Evolutionary conservation across 1,140 invertebrate genomes (phyloP), one percentile per base, ranked within the genome.

Genomic region (Caerostris extrusa): DNA sequence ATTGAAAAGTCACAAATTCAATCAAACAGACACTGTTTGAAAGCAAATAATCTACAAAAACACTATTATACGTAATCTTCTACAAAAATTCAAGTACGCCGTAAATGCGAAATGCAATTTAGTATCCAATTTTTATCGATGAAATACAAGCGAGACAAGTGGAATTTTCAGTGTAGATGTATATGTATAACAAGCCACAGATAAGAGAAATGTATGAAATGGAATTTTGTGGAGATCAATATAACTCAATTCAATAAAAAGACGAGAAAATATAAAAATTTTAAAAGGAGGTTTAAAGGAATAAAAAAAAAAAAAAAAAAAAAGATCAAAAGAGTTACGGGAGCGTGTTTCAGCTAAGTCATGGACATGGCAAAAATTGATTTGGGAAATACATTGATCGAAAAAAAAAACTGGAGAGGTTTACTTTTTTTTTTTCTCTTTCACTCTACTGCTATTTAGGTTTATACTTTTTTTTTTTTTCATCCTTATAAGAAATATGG

Each of bases 351-450:
- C 34, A 50, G 14, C 34, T 34, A 88, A 88, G 53, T 88, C 61
- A n/a, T 64, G 86, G 60, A 67, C 86, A 88, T 64, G 14, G 60
- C 50, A 88, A 88, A 34, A 88, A 88, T 88, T 64, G 86, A 88
- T 88, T 88, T 88, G 34, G 64, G 19, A 88, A 88, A 67, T 64
- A 34, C 10, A 88, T 88, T 34, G 19, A 55, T 88, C 60, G 19
- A n/a, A 7, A 8, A 50, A 67, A 88, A 64, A 53, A 67, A 64
- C 14, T 17, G 53, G 55, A 57, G 57, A 14, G 82, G n/a, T 83
- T 19, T 55, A 57, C 57, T 56, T 83, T 83, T 83, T 83, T 64
- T 64, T 17, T 64, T 7, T 64, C 34, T 64, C 7, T 7, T 17
- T 64, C n/a, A n/a, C 61, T 64, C 7, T 34, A 34, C 34, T 77